Conservation (phyloP, 1,140 invertebrate species). For the Aphelenchoides besseyi region DNA sequence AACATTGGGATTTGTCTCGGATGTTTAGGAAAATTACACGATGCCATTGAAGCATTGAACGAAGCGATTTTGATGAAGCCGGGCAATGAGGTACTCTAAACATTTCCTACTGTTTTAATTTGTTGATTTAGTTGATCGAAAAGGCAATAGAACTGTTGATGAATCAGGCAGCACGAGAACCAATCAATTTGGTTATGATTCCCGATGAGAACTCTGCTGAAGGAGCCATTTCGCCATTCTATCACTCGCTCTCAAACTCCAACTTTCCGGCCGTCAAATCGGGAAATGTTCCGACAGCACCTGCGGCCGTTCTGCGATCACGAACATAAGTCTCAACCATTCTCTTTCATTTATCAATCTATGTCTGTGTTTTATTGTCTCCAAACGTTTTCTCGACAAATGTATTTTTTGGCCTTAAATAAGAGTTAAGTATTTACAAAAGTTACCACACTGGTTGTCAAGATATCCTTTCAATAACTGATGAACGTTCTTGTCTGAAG, state of each 20-base stretch:
- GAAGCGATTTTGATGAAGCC: conserved; percentile 45
- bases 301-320: neutral
- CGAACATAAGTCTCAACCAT: neutral
- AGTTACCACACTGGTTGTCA: no score
- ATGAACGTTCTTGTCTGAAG: conserved; percentile 42
- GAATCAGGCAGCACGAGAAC: neutral
- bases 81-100: conserved; percentile 30
- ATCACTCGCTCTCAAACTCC: neutral
- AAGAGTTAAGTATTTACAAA: no score
- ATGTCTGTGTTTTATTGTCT: neutral
- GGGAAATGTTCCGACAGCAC: neutral
- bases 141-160: neutral
- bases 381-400: no score
- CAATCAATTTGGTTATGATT: neutral
- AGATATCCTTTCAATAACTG: conserved; percentile 37
- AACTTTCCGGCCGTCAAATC: neutral
- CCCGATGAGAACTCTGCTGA: conserved; percentile 3
- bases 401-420: no score
- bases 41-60: conserved; percentile 42
- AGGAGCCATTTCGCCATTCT: neutral
- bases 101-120: neutral
- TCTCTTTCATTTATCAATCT: neutral
- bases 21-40: conserved; percentile 27
- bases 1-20: conserved; percentile 44
- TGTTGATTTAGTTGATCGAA: conserved; percentile 13